Base-by-base conservation (phyloP, 2,888 invertebrate species). In the Callosobruchus maculatus region DNA sequence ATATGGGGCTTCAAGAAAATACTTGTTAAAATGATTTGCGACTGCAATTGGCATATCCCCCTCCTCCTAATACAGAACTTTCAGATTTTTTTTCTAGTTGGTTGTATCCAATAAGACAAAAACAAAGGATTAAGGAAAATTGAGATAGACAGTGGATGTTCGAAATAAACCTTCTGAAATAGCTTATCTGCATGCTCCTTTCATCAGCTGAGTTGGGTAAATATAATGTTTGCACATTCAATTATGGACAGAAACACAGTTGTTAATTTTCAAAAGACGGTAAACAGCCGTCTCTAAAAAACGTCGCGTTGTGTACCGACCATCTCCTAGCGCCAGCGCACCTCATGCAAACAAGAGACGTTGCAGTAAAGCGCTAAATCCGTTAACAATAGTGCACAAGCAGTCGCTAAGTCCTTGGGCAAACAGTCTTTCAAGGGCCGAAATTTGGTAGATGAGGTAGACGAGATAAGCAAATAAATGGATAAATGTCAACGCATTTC, bases 391-490 rank as follows among this genome's bases (percentile, higher is more conserved):
- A 49, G 49, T 18, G 5, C 49, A 49, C 49, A 71, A 71, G 75
- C 69, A 75, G 72, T 74, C 73, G 76, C 74, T 75, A 73, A 78
- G 76, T 76, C 70, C 71, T 70, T 74, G 71, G 73, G 71, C 72
- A 77, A 78, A 78, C 76, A 78, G 72, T 72, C 71, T 71, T 74
- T 72, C 71, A 76, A 76, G 77, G 76, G 74, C 75, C 77, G 69
- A 74, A 74, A 76, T 74, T 75, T 74, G 70, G 73, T 77, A 73
- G 75, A 75, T 72, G 70, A 71, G 73, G 71, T 31, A 76, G 77
- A 78, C 77, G 78, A 78, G 78, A 74, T 75, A 75, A 72, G 73
- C 74, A 78, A 78, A 78, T 71, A 78, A 71, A 71, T 70, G 76
- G 71, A 70, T 76, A 73, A 72, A 75, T 77, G 75, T 78, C 74